A percentile compares a stretch with the other conserved stretches of the same genome.
These are phyloP conservation scores for Heliornis fulica DNA, from an alignment of 2,113 vertebrate genomes.

Conservation along the genomic window DNA sequence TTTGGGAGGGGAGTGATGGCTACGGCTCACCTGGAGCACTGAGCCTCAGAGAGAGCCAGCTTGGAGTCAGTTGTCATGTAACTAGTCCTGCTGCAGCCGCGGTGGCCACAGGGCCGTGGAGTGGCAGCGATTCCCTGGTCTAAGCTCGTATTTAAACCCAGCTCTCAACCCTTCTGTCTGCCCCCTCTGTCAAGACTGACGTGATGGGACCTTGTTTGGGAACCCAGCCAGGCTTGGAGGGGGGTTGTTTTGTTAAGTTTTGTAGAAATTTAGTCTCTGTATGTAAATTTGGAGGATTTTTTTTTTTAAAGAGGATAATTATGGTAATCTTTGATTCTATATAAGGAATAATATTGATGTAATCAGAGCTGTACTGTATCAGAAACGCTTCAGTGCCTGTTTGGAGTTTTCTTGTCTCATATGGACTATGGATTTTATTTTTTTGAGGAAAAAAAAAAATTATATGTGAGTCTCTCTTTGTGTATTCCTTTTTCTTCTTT, in stretches of 20 bases:
- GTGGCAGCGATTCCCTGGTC: background rate
- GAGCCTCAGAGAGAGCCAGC: constrained; percentile 1
- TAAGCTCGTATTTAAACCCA: constrained; percentile 1
- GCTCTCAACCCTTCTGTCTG: background rate
- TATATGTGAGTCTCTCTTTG: constrained; percentile 65
- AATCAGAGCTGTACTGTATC: constrained; percentile 55
- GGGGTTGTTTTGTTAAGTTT: constrained; percentile 43
- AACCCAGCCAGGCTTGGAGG: constrained; percentile 51
- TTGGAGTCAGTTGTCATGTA: background rate
- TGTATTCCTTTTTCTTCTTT: constrained; percentile 1
- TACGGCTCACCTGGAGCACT: background rate
- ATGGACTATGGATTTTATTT: constrained; percentile 73
- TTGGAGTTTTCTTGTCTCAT: constrained; percentile 54
- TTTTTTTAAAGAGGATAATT: constrained; percentile 47
- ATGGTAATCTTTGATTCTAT: constrained; percentile 46
- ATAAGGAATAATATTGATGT: constrained; percentile 55
- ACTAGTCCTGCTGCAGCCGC: background rate
- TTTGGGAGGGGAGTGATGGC: constrained; percentile 42
- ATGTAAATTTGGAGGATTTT: constrained; percentile 67
- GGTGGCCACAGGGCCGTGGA: background rate
- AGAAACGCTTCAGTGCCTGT: constrained; percentile 34
- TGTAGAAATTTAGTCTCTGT: constrained; percentile 70
- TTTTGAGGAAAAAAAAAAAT: constrained; percentile 57
- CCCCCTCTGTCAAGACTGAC: constrained; percentile 1
- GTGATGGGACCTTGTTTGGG: constrained; percentile 16